Percentiles rank a stretch among this genome's conserved stretches.
These are phyloP conservation scores for Crenichthys baileyi DNA, from an alignment of 2,797 vertebrate species.

Conservation along the genomic window DNA sequence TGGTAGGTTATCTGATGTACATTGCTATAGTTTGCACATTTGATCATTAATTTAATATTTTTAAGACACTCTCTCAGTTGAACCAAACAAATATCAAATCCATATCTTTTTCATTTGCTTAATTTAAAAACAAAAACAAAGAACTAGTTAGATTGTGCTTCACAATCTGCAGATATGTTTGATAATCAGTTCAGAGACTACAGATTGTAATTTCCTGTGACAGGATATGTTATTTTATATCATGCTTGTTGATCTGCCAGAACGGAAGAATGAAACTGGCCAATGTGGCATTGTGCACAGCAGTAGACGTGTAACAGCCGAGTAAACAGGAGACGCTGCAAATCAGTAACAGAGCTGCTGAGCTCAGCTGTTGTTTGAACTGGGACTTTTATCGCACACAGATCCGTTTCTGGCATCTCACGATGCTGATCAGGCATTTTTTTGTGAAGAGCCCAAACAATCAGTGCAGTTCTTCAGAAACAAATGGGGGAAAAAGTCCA, in stretches of 20 bases:
- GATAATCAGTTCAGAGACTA: constrained; percentile 23
- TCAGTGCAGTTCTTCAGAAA: background rate
- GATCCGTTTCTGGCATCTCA: constrained; percentile 44
- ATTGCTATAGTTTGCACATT: background rate
- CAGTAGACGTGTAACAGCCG: background rate
- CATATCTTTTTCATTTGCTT: background rate
- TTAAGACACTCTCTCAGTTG: background rate
- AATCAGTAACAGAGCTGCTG: constrained; percentile 69
- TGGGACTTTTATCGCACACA: constrained; percentile 45
- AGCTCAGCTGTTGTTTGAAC: constrained; percentile 57
- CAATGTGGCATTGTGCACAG: constrained; percentile 16
- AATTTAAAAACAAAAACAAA: background rate
- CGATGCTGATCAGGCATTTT: constrained; percentile 51
- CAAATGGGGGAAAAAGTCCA: background rate
- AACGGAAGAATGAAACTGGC: constrained; percentile 37
- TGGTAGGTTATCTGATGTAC: background rate
- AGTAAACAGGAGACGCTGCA: constrained; percentile 47
- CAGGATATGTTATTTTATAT: constrained; percentile 41
- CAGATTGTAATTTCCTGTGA: constrained; percentile 40
- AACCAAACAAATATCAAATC: background rate
- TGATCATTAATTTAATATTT: too few relatives aligned
- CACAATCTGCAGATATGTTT: constrained; percentile 11
- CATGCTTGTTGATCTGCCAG: constrained; percentile 23
- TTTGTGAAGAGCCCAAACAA: constrained; percentile 28
- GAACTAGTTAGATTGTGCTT: background rate